Evolutionary conservation across 2,888 invertebrate genomes (phyloP), one percentile per base, ranked within the genome.

Genomic region (Cephus pulcher): DNA sequence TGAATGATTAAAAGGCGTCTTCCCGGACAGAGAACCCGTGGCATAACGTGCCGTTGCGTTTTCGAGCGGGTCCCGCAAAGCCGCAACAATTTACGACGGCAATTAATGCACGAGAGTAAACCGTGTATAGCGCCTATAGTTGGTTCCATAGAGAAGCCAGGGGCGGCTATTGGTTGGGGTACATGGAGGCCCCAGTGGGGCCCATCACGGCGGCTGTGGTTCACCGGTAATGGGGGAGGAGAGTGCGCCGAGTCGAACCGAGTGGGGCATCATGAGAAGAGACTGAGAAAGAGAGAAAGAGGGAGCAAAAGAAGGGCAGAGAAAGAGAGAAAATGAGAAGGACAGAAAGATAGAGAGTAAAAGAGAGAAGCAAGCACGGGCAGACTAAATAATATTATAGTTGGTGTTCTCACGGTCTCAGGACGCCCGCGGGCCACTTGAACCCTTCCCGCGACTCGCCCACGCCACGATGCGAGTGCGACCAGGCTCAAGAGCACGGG

Each of bases 301-400:
- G 79, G 74, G 80, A 79, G 79, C 77, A 76, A 77, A 71, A 73
- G 33, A 75, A 35, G 70, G 30, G 73, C 32, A 73, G 79, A 69
- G 71, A 73, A 11, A 15, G 82, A 76, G 75, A 56, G 73, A 23
- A 35, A 74, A 40, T 4, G 75, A 70, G 80, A 75, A 80, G 81
- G 82, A 85, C 77, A 80, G 81, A 82, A 71, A 85, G 85, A 83
- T 82, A 79, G 79, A 81, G 71, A 75, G 75, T 75, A 81, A 82
- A 79, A 74, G 81, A 80, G 82, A 86, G 83, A 81, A 84, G 83
- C 85, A 82, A 84, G 81, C 77, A 77, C 85, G 85, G 88, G 87
- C 90, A 91, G 91, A 91, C 91, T 91, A 91, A 91, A 91, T 91
- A 91, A 91, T 91, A 91, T 91, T 91, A 91, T 91, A 91, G 91